phyloP scores from a whole-genome alignment of 2,888 invertebrate species.

The Andrena bucephala region DNA sequence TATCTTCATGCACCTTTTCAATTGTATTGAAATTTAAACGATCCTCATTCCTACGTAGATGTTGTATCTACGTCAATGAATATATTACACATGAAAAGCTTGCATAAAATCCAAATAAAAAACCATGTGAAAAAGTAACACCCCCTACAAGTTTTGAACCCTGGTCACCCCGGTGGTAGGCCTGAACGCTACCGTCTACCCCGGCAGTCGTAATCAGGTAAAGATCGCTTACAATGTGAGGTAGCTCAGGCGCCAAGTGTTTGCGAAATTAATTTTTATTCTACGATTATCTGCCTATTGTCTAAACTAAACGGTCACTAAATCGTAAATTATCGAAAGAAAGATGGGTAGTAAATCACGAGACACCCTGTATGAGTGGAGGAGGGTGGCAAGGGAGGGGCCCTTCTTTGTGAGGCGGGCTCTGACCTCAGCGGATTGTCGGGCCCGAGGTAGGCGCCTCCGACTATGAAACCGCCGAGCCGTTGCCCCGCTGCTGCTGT shows the following conservation, averaged over 20 bases:
- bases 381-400: slow-evolving; percentile 73
- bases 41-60: no score
- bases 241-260: no score
- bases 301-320: not conserved
- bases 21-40: no score
- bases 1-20: no score
- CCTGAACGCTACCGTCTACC: no score
- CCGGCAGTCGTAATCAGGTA: no score
- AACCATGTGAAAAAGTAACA: not conserved
- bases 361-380: slow-evolving; percentile 57
- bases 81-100: no score
- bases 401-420: slow-evolving; percentile 80
- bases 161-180: no score
- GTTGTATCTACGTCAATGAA: no score
- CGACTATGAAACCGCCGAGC: slow-evolving; percentile 46
- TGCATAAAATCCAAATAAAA: not conserved
- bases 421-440: slow-evolving; percentile 80
- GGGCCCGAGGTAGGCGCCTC: slow-evolving; percentile 74
- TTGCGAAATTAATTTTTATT: not conserved
- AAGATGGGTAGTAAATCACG: not conserved
- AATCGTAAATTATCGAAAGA: not conserved
- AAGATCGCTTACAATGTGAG: no score
- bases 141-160: no score
- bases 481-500: slow-evolving; percentile 45
- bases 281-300: not conserved